Evolutionary conservation across 2,113 vertebrate genomes (phyloP), one percentile per base, ranked within the genome.

Genomic region (Oncorhynchus tshawytscha): DNA sequence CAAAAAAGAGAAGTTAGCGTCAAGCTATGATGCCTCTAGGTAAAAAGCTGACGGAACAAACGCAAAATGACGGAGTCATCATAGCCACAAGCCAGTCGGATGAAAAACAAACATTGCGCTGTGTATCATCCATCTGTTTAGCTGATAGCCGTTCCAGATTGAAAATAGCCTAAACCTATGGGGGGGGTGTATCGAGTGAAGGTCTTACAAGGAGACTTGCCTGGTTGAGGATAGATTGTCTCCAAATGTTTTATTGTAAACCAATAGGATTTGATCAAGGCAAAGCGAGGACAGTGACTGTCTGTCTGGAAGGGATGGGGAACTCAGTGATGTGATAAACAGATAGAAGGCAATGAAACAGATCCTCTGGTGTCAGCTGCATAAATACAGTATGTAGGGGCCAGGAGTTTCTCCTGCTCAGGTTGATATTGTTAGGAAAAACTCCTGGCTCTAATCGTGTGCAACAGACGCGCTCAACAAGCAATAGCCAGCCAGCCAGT

Each of bases 1-100:
- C 87, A 87, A 90, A 87, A 90, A 88, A 88, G 86, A 90, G 88
- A 92, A 90, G 91, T 87, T 91, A 80, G 83, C 86, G 88, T 88
- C 84, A 77, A 77, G 87, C 90, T 88, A 85, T 78, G 87, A 88
- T 82, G 83, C 86, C 88, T 88, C 88, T 87, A 88, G 87, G 85
- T 90, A 87, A 85, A 87, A 85, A 89, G 89, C 89, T 87, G 88
- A 89, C 83, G 85, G 86, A 86, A 90, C 86, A 88, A 84, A 91
- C 90, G 86, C 84, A 83, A 88, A n/a, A 27, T 16, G 16, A 51
- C 16, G 6, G 31, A 9, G 49, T 22, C n/a, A 22, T 62, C 59
- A 62, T 9, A 62, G 20, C 2, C 59, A 24, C 59, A 62, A 62
- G 59, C 16, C 59, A 22, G 59, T n/a, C 0, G 16, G 9, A 24